Evolutionary conservation across 2,888 invertebrate species (phyloP).

Genomic region (Orchesella flavescens): DNA sequence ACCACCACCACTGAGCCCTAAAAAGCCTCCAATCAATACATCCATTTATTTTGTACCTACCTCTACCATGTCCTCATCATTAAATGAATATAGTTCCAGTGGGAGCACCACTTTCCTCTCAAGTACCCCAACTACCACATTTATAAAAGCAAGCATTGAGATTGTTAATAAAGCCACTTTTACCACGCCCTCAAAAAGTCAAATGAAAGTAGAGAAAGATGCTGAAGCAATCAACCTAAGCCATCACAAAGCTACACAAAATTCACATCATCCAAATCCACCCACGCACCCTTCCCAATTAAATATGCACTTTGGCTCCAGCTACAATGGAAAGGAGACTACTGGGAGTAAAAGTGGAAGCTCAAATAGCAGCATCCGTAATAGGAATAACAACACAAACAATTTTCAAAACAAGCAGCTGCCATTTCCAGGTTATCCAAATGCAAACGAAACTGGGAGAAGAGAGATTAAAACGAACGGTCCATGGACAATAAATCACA

Average conservation of each 20-base stretch:
- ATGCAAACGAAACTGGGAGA: constrained; percentile 30
- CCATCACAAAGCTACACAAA: constrained; percentile 29
- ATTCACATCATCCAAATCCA: constrained; percentile 12
- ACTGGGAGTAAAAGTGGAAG: neutral
- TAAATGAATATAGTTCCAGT: constrained; percentile 10
- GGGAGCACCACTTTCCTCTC: neutral
- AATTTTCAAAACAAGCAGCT: constrained; percentile 24
- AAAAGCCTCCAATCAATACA: constrained; percentile 1
- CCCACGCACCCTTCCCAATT: constrained; percentile 44
- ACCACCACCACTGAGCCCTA: neutral
- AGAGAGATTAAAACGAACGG: constrained; percentile 40
- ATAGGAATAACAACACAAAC: neutral
- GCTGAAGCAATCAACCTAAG: constrained; percentile 28
- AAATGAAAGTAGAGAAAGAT: constrained; percentile 17
- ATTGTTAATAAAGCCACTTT: constrained; percentile 23
- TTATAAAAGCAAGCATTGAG: neutral
- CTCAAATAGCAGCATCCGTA: constrained; percentile 6
- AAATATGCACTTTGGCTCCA: constrained; percentile 12
- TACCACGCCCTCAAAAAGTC: constrained; percentile 21
- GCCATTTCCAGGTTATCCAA: constrained; percentile 39
- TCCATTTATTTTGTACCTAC: neutral
- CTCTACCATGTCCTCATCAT: neutral
- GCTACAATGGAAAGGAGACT: constrained; percentile 6
- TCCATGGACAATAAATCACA: constrained; percentile 54
- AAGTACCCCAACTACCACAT: neutral